Evolutionary conservation across 2,888 invertebrate genomes (phyloP), one percentile per base, ranked within the genome.

Genomic region (Suillia variegata): DNA sequence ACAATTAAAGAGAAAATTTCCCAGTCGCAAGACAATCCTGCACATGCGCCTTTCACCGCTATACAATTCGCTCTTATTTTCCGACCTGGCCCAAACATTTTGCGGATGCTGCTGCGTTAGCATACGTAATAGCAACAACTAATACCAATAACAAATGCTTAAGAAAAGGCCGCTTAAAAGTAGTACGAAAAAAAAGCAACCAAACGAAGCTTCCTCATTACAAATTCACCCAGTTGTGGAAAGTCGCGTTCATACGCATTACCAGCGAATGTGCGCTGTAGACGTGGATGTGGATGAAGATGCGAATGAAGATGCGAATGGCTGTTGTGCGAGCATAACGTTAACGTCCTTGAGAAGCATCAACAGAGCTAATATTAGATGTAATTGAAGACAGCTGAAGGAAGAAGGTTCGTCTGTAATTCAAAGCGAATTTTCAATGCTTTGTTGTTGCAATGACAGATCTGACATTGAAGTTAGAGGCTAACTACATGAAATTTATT

Each of bases 1-100:
- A 2, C 51, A 21, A 31, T 5, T 5, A 51, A 62, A 64, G 64
- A 64, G 64, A 64, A 20, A 64, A 64, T 53, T 56, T 64, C 60
- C 58, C 58, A 24, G 8, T 2, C 6, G n/a, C 38, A 13, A n/a
- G 38, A n/a, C 6, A 38, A 38, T 5, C 20, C 17, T 20, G 20
- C 45, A 45, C 45, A 45, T 45, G 45, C 45, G 45, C 45, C 38
- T 5, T 4, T 4, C n/a, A 38, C 12, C 4, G 45, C 18, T n/a
- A n/a, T n/a, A 45, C 18, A 45, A 20, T 45, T 18, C 20, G 38
- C 38, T 45, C 18, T 45, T 45, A 38, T 13, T n/a, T 38, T 17
- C 5, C 45, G 45, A 45, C 45, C 45, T 22, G 45, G 15, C 18
- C 12, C 47, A 45, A 47, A 18, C 49, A 49, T 34, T 49, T 18